Conservation (phyloP, 2,797 vertebrate species). For the Lepidocolaptes lacrymiger region DNA sequence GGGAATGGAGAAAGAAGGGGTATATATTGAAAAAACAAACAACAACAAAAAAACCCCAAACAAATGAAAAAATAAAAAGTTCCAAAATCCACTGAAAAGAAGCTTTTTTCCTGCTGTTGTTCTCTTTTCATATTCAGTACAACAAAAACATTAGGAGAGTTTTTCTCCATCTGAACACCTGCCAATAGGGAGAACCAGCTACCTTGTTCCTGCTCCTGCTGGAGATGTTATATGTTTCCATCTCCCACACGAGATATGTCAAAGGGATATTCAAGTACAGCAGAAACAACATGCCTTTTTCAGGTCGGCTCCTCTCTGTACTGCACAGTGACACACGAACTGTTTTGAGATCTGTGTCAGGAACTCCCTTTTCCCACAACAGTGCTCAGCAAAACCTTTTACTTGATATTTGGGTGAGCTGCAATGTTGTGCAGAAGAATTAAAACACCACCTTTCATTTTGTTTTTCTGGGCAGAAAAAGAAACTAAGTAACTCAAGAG, state of each 20-base stretch:
- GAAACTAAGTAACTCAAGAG: background rate
- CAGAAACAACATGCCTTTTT: background rate
- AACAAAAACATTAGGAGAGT: background rate
- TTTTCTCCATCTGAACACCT: background rate
- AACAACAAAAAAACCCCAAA: background rate
- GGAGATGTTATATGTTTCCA: background rate
- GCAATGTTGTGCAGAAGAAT: background rate
- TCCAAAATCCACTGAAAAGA: background rate
- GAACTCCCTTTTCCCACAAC: background rate
- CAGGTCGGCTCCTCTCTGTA: background rate
- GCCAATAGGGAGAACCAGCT: background rate
- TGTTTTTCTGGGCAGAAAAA: background rate
- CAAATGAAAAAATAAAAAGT: background rate
- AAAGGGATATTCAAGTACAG: background rate
- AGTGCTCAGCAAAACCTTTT: background rate
- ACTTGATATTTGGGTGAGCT: background rate
- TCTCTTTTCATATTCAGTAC: background rate
- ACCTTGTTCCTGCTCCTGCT: background rate
- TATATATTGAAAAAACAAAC: background rate
- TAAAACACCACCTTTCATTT: background rate
- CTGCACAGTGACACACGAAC: fast-evolving
- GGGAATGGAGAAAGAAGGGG: background rate
- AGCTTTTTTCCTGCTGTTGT: background rate
- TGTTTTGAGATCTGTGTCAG: background rate
- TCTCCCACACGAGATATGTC: background rate